These are phyloP conservation scores for Odobenus rosmarus DNA, from an alignment of 2,113 vertebrate genomes.

Conservation along the genomic window DNA sequence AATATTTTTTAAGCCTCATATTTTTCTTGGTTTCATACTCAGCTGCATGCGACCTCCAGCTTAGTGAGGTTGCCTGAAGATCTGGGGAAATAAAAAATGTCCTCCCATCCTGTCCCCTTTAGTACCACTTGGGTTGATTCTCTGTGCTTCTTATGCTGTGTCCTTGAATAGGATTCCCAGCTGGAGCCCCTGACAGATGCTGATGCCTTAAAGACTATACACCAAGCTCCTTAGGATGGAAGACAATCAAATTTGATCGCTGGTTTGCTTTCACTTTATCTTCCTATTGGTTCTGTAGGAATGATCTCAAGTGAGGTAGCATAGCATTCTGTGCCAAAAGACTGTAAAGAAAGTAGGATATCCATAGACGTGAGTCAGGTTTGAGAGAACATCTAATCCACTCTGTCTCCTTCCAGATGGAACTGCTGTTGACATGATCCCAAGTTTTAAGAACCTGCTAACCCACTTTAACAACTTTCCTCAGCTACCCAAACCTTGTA, in stretches of 20 bases:
- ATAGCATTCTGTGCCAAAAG: neutral
- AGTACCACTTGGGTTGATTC: neutral
- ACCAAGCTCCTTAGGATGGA: neutral
- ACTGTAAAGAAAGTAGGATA: neutral
- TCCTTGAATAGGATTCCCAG: neutral
- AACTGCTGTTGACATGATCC: neutral
- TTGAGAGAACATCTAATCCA: neutral
- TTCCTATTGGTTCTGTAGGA: neutral
- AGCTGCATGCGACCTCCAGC: neutral
- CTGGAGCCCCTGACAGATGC: neutral
- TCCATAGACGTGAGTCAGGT: neutral
- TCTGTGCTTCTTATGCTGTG: neutral
- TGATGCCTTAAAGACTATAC: neutral
- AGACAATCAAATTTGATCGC: neutral
- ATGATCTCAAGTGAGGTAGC: neutral
- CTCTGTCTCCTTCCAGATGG: neutral
- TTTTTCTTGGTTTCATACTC: conserved; percentile 22
- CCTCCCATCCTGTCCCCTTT: neutral
- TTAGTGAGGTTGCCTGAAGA: neutral
- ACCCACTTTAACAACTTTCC: neutral
- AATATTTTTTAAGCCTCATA: neutral
- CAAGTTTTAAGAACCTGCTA: neutral
- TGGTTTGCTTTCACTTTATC: neutral
- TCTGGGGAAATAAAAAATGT: conserved; percentile 42
- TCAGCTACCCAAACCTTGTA: neutral